These are phyloP conservation scores for Alcedo quadribrachys DNA, from an alignment of 2,797 vertebrate species.

Conservation along the genomic window DNA sequence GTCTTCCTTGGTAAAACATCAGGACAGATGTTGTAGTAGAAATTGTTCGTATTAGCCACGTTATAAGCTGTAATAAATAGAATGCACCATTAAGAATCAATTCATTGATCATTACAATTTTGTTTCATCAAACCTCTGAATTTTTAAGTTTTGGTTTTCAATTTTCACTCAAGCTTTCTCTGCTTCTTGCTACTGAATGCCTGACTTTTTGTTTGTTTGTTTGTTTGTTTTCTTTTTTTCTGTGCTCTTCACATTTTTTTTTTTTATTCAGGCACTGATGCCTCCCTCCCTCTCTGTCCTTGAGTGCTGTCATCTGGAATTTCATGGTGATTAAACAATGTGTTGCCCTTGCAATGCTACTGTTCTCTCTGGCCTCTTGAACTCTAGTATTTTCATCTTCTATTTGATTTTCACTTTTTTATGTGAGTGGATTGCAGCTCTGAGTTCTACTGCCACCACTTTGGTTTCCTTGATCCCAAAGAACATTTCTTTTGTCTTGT, in stretches of 20 bases:
- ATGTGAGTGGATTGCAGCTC: constrained; percentile 15
- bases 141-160: not conserved
- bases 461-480: constrained; percentile 25
- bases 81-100: not conserved
- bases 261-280: constrained; percentile 56
- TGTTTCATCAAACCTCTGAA: not conserved
- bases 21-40: not conserved
- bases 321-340: constrained; percentile 68
- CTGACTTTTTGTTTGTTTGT: not conserved
- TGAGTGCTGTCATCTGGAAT: constrained; percentile 72
- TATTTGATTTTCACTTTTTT: constrained; percentile 30
- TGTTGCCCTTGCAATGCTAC: constrained; percentile 46
- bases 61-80: not conserved
- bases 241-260: constrained; percentile 23
- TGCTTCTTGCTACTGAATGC: not conserved
- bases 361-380: constrained; percentile 51
- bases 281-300: constrained; percentile 46
- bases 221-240: not conserved
- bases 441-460: not conserved
- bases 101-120: not conserved
- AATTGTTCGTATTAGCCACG: not conserved
- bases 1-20: not conserved
- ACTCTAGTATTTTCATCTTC: constrained; percentile 47
- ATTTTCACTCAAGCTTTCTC: not conserved
- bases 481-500: not conserved